Conservation (phyloP, 2,113 vertebrate species). For the Ovis canadensis region DNA sequence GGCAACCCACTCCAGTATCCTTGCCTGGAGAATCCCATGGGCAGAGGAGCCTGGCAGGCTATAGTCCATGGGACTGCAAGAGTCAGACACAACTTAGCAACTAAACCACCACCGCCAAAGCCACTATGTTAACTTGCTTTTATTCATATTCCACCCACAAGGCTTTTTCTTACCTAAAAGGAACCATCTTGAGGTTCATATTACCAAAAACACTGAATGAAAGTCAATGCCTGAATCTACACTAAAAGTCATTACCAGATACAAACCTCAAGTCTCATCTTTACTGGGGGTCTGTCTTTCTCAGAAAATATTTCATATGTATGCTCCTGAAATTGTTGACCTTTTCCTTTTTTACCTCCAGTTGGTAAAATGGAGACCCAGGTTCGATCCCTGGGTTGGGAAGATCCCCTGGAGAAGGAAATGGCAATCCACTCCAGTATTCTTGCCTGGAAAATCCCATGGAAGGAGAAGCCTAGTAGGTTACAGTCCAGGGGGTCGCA, state of each 20-base stretch:
- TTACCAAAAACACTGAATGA: accelerated
- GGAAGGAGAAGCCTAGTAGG: too few species aligned
- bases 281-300: neutral
- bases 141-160: accelerated
- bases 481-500: too few species aligned
- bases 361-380: too few species aligned
- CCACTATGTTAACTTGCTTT: neutral
- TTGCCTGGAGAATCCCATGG: neutral
- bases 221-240: neutral
- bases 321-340: neutral
- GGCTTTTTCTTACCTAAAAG: neutral
- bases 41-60: neutral
- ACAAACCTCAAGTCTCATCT: too few species aligned
- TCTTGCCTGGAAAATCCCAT: too few species aligned
- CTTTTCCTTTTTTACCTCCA: neutral
- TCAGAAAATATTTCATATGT: neutral
- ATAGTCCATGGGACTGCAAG: neutral
- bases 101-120: neutral
- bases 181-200: accelerated
- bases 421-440: too few species aligned
- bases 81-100: neutral
- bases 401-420: too few species aligned
- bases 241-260: too few species aligned
- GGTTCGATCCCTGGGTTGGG: too few species aligned
- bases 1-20: neutral